A percentile compares a stretch with the other conserved stretches of the same genome.
phyloP scores from a whole-genome alignment of 2,797 vertebrate species.

The Cichlasoma orientale region DNA sequence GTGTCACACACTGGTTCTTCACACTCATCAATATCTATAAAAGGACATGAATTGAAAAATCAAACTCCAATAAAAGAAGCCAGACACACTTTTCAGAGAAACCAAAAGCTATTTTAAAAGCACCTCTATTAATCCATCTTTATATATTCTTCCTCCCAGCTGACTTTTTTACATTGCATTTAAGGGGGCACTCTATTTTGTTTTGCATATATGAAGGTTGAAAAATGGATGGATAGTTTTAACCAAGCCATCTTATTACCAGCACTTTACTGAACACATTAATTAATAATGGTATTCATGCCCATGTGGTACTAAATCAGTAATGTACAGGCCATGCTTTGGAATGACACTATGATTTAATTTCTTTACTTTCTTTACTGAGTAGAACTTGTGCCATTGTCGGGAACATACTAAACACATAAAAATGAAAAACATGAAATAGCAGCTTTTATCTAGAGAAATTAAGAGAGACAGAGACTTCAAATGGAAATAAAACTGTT shows the following conservation, averaged over 20 bases:
- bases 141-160: background rate
- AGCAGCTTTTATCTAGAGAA: no score
- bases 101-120: background rate
- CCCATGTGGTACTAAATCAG: background rate
- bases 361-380: background rate
- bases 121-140: background rate
- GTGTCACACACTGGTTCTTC: background rate
- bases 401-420: background rate
- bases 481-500: background rate
- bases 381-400: background rate
- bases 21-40: slow-evolving; percentile 65
- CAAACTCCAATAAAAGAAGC: background rate
- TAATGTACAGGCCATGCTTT: no score
- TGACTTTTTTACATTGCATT: background rate
- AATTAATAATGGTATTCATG: background rate
- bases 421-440: no score
- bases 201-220: background rate
- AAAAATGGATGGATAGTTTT: background rate
- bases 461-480: background rate
- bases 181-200: background rate
- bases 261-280: background rate
- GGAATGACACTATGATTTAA: background rate
- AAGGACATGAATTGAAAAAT: background rate
- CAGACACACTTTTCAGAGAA: background rate
- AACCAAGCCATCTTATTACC: background rate